Conservation (phyloP, 2,113 vertebrate genomes). For the Boulengeromyrus knoepffleri region DNA sequence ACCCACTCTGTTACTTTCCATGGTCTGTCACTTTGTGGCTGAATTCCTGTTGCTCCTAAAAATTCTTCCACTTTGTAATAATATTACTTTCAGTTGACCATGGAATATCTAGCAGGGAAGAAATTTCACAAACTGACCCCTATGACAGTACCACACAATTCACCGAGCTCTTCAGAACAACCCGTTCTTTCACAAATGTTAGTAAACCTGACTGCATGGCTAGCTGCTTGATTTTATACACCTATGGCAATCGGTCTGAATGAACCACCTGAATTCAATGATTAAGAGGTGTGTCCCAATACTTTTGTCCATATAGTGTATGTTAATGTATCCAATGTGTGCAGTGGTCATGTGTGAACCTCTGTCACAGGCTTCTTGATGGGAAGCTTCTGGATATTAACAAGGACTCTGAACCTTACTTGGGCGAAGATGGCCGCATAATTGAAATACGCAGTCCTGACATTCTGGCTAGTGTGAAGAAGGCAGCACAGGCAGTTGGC, state of each 20-base stretch:
- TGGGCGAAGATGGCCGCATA: slow-evolving; percentile 86
- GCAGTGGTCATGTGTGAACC: slow-evolving; percentile 6
- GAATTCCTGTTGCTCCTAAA: too few relatives aligned
- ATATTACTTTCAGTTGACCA: too few relatives aligned
- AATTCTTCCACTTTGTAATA: too few relatives aligned
- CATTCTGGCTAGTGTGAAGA: slow-evolving; percentile 87
- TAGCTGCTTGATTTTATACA: neutral
- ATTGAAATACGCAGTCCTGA: slow-evolving; percentile 86
- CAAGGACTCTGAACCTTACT: slow-evolving; percentile 85
- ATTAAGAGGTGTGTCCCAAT: neutral
- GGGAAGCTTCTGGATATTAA: slow-evolving; percentile 94
- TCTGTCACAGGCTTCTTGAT: slow-evolving; percentile 74
- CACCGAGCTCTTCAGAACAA: neutral
- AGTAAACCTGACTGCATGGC: neutral
- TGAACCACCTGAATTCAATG: neutral
- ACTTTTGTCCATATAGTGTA: neutral
- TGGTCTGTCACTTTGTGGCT: too few relatives aligned
- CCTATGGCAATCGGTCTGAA: neutral
- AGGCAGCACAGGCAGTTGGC: slow-evolving; percentile 87
- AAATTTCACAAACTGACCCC: neutral
- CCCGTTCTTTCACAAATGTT: neutral
- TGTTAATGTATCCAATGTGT: neutral
- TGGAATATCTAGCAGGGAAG: neutral
- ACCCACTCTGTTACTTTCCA: too few relatives aligned
- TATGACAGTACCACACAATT: neutral